Percentiles rank a stretch among this genome's conserved stretches.
phyloP scores from a whole-genome alignment of 2,888 invertebrate genomes.

The Phlogophora meticulosa region DNA sequence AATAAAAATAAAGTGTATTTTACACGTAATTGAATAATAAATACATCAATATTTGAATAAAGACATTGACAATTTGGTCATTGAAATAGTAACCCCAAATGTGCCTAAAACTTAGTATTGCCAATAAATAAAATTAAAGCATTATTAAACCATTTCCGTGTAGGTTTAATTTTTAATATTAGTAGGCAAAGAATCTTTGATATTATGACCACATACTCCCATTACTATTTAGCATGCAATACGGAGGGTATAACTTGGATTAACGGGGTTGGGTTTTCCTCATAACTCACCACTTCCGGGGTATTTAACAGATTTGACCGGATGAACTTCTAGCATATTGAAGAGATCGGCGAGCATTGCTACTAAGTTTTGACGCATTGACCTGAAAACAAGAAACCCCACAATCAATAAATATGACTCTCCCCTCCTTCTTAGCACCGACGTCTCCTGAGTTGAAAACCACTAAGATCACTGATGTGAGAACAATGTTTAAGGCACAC shows the following conservation, averaged over 20 bases:
- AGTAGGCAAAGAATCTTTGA: constrained; percentile 85
- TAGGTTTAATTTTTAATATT: constrained; percentile 70
- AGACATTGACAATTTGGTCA: constrained; percentile 56
- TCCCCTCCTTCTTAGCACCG: background rate
- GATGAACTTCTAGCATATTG: constrained; percentile 98
- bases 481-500: background rate
- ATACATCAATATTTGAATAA: constrained; percentile 49
- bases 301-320: constrained; percentile 96
- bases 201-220: constrained; percentile 91
- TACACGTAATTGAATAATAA: constrained; percentile 60
- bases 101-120: constrained; percentile 63
- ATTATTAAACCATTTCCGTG: constrained; percentile 73
- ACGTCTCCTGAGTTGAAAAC: background rate
- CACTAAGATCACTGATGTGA: background rate
- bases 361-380: constrained; percentile 97
- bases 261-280: constrained; percentile 47
- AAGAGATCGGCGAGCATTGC: constrained; percentile 98
- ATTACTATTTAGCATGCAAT: constrained; percentile 87
- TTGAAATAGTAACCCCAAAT: constrained; percentile 57
- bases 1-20: constrained; percentile 65
- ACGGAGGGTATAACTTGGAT: constrained; percentile 66
- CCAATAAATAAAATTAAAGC: constrained; percentile 75
- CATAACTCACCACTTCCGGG: constrained; percentile 92
- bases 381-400: constrained; percentile 89
- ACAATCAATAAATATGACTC: background rate